Percentiles rank a stretch among this genome's conserved stretches.
Evolutionary conservation across 2,113 vertebrate species (phyloP).

Genomic region (Hippocampus mohnikei): DNA sequence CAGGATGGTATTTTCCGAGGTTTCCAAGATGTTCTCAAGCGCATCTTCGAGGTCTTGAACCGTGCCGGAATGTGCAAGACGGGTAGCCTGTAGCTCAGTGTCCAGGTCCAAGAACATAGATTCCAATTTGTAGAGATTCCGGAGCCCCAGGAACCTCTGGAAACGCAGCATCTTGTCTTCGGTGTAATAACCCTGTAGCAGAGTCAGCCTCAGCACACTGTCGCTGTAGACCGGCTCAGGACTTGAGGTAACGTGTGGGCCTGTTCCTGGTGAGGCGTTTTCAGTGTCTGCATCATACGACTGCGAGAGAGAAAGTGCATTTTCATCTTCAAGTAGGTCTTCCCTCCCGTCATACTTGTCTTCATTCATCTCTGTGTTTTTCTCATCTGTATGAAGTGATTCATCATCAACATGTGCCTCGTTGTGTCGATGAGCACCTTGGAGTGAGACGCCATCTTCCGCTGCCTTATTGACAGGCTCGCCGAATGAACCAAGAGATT

Average conservation of each 20-base stretch:
- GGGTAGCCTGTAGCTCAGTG: constrained; percentile 73
- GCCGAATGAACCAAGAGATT: constrained; percentile 1
- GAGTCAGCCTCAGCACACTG: constrained; percentile 61
- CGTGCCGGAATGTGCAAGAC: constrained; percentile 43
- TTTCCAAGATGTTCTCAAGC: constrained; percentile 82
- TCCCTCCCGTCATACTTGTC: constrained; percentile 45
- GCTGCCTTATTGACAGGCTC: constrained; percentile 35
- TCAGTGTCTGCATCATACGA: neutral
- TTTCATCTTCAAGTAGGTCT: constrained; percentile 88
- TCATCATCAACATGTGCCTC: constrained; percentile 19
- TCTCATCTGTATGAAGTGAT: neutral
- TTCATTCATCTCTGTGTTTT: constrained; percentile 5
- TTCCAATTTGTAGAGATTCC: constrained; percentile 77
- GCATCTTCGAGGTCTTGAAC: constrained; percentile 71
- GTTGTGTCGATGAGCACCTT: constrained; percentile 1
- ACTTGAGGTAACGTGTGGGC: neutral
- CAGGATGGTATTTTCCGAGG: constrained; percentile 80
- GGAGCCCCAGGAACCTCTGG: constrained; percentile 75
- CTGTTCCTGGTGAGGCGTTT: constrained; percentile 8
- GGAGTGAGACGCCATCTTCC: neutral
- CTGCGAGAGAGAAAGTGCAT: constrained; percentile 66
- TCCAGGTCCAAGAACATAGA: constrained; percentile 82
- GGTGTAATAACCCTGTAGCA: constrained; percentile 77
- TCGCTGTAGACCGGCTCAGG: constrained; percentile 66
- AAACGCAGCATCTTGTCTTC: constrained; percentile 71